Percentiles rank a stretch among this genome's conserved stretches.
Evolutionary conservation across 2,888 invertebrate genomes (phyloP).

Genomic region (Drosophila testacea): DNA sequence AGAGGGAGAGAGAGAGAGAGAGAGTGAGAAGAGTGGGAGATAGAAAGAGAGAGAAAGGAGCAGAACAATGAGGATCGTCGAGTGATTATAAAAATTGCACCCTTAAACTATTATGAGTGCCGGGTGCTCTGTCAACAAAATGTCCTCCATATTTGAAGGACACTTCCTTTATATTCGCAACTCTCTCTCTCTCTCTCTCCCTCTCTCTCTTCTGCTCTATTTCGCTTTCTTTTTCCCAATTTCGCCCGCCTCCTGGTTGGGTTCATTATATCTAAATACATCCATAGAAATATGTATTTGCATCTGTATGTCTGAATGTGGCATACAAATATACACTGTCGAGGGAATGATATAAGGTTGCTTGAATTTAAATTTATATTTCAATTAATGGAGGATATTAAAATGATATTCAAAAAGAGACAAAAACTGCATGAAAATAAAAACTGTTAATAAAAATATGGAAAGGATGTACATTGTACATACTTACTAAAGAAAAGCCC

Average conservation of each 20-base stretch:
- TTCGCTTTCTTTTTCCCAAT: slow-evolving; percentile 2
- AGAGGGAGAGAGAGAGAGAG: slow-evolving; percentile 7
- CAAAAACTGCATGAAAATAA: too few species aligned
- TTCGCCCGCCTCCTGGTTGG: neutral
- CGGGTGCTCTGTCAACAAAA: slow-evolving; percentile 53
- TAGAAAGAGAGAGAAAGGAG: slow-evolving; percentile 2
- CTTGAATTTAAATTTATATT: neutral
- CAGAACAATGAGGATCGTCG: slow-evolving; percentile 37
- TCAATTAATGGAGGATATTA: neutral
- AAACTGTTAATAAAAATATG: too few species aligned
- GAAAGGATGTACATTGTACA: too few species aligned
- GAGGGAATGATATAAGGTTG: neutral
- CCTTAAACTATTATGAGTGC: slow-evolving; percentile 45
- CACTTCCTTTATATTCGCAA: slow-evolving; percentile 39
- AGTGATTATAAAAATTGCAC: slow-evolving; percentile 57
- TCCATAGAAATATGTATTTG: neutral
- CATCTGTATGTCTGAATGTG: neutral
- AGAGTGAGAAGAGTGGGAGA: neutral
- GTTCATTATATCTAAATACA: slow-evolving; percentile 11
- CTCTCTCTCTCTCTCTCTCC: slow-evolving; percentile 1
- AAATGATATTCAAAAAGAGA: too few species aligned
- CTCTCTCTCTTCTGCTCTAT: neutral
- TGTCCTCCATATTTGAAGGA: slow-evolving; percentile 58
- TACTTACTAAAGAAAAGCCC: too few species aligned
- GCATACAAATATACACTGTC: too few species aligned